Base-by-base conservation (phyloP, 2,888 invertebrate genomes). In the Reticulitermes lucifugus region DNA sequence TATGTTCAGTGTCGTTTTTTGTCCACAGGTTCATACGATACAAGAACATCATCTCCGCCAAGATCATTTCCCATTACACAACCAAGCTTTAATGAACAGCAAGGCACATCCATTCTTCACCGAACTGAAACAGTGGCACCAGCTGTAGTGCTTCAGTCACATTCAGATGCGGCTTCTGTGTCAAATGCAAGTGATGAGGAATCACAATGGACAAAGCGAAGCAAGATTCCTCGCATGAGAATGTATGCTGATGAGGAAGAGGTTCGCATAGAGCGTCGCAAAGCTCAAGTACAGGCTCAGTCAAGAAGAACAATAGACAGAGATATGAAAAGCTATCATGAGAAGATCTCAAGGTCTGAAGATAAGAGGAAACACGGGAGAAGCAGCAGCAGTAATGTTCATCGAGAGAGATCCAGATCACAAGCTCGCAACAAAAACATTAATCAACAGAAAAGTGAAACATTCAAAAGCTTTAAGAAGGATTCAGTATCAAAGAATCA, bases 191-290 rank as follows among this genome's bases (percentile, higher is more conserved):
- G 91, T 83, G 89, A 90, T 87, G 93, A 93, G 84, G 92, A 92
- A 1, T 91, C 90, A 87, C 83, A 85, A 25, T 85, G 85, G 86
- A 83, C 86, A 46, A 85, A 84, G n/a, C 93, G 93, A 89, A 93
- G 92, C 82, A 95, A 95, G 91, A 91, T 93, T 79, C 94, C 95
- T 14, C 91, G 96, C 88, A 96, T 96, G 96, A 92, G 96, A 88
- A 97, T 97, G 96, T 96, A 95, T 90, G 97, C 97, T n/a, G 97
- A 96, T 90, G 96, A 96, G 89, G 95, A 96, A 90, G 96, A 96
- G 90, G 93, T 94, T 85, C 94, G 93, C 89, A 90, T 93, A 43
- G 91, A 92, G 86, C 90, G 89, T 85, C 89, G 90, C 29, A 89
- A 89, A 41, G 88, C 88, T 0, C 55, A 84, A 65, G 84, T 80